Conservation (phyloP, 2,888 invertebrate genomes). For the Drosophila emarginata region DNA sequence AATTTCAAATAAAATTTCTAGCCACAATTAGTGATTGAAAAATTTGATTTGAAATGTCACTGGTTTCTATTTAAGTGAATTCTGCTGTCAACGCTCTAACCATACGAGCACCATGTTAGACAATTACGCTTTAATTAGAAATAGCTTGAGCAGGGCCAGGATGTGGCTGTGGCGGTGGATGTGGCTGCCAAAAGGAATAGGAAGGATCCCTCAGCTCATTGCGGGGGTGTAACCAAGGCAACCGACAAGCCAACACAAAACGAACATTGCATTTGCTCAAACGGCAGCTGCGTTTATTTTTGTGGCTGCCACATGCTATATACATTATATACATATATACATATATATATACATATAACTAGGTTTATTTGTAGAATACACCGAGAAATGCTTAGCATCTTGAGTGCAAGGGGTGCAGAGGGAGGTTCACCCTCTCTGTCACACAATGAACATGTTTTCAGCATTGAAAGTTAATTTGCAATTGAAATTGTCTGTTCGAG, state of each 20-base stretch:
- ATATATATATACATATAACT: conserved; percentile 15
- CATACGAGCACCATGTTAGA: conserved; percentile 22
- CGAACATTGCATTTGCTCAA: conserved; percentile 42
- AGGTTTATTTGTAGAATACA: conserved; percentile 20
- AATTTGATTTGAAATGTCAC: neutral
- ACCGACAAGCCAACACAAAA: conserved; percentile 13
- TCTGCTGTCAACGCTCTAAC: conserved; percentile 26
- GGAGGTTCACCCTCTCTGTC: conserved; percentile 23
- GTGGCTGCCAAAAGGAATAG: neutral
- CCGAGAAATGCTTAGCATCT: neutral
- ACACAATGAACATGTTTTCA: conserved; percentile 34
- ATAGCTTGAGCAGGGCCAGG: conserved; percentile 33
- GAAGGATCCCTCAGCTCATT: neutral
- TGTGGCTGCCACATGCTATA: conserved; percentile 46
- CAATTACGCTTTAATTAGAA: conserved; percentile 68
- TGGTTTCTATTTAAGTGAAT: conserved; percentile 23
- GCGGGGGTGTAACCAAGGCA: neutral
- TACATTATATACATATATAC: neutral
- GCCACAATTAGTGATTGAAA: too few species aligned
- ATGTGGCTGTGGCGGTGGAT: neutral
- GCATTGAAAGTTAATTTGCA: conserved; percentile 62
- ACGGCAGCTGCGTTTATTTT: conserved; percentile 56
- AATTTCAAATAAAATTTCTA: too few species aligned
- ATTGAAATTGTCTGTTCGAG: conserved; percentile 62
- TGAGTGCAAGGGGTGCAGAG: conserved; percentile 1